Evolutionary conservation across 2,797 vertebrate species (phyloP).

Genomic region (Cryptoblepharus egeriae): DNA sequence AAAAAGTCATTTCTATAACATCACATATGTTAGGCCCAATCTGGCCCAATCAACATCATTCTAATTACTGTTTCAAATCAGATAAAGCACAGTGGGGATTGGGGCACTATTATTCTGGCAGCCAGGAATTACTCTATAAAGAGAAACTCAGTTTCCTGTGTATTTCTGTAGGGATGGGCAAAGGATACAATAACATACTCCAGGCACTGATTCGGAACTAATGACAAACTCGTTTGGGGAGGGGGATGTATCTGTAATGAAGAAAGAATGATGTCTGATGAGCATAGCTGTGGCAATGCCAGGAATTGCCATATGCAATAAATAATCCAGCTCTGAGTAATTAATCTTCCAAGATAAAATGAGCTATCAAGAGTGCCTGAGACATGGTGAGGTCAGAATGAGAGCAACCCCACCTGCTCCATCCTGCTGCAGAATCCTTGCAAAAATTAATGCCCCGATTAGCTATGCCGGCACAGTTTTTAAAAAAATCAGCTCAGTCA

Average conservation of each 20-base stretch:
- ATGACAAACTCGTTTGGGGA: neutral
- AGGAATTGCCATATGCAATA: neutral
- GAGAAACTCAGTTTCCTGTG: neutral
- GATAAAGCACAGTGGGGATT: neutral
- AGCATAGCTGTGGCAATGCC: slow-evolving; percentile 6
- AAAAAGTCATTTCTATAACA: neutral
- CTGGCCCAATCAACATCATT: neutral
- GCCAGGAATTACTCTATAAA: neutral
- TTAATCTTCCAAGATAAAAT: neutral
- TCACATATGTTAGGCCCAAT: neutral
- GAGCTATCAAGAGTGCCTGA: neutral
- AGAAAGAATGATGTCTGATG: neutral
- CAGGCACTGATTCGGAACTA: neutral
- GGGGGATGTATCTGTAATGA: neutral
- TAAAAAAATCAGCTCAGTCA: neutral
- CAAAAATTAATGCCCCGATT: neutral
- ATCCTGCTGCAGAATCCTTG: neutral
- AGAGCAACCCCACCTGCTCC: neutral
- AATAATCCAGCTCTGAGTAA: slow-evolving; percentile 10
- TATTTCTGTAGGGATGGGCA: neutral
- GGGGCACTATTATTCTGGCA: neutral
- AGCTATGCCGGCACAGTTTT: neutral
- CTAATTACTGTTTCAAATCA: neutral
- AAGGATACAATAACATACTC: neutral
- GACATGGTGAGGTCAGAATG: neutral